Evolutionary conservation across 2,888 invertebrate species (phyloP).

Genomic region (Yponomeuta evonymella): DNA sequence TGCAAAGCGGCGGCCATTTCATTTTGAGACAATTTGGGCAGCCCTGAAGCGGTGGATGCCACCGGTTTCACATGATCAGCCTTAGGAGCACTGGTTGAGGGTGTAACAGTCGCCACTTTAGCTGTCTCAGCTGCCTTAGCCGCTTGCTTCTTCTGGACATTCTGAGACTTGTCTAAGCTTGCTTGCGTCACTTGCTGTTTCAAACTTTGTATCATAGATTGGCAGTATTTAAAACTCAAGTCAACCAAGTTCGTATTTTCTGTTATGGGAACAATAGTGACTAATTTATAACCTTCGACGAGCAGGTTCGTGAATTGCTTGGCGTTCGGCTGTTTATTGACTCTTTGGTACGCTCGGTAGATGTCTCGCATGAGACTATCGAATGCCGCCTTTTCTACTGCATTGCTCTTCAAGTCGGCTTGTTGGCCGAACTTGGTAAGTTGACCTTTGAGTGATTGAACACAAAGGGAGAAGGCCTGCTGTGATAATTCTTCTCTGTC

Average conservation of each 20-base stretch:
- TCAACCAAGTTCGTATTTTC: slow-evolving; percentile 80
- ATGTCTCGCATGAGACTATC: slow-evolving; percentile 74
- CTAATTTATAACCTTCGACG: slow-evolving; percentile 82
- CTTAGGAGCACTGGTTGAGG: neutral
- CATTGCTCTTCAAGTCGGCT: slow-evolving; percentile 60
- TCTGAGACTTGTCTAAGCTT: slow-evolving; percentile 53
- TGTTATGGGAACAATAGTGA: slow-evolving; percentile 76
- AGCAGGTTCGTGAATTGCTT: slow-evolving; percentile 80
- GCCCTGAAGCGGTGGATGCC: slow-evolving; percentile 28
- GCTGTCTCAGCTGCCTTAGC: slow-evolving; percentile 30
- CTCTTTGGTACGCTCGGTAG: slow-evolving; percentile 82
- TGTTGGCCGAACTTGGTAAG: slow-evolving; percentile 73
- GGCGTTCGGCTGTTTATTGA: slow-evolving; percentile 76
- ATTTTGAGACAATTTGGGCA: slow-evolving; percentile 55
- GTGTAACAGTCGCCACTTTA: slow-evolving; percentile 2
- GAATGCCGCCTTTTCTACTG: slow-evolving; percentile 64
- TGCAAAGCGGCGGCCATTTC: slow-evolving; percentile 61
- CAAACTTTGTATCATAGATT: slow-evolving; percentile 75
- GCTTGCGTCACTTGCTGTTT: slow-evolving; percentile 72
- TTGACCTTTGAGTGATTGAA: slow-evolving; percentile 81
- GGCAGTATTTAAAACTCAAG: slow-evolving; percentile 82
- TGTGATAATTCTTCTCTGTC: slow-evolving; percentile 89
- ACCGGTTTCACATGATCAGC: slow-evolving; percentile 15
- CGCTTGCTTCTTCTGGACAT: slow-evolving; percentile 53
- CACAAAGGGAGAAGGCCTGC: slow-evolving; percentile 84